These are phyloP conservation scores for Rhinogobius similis DNA, from an alignment of 2,113 vertebrate species.

Conservation along the genomic window DNA sequence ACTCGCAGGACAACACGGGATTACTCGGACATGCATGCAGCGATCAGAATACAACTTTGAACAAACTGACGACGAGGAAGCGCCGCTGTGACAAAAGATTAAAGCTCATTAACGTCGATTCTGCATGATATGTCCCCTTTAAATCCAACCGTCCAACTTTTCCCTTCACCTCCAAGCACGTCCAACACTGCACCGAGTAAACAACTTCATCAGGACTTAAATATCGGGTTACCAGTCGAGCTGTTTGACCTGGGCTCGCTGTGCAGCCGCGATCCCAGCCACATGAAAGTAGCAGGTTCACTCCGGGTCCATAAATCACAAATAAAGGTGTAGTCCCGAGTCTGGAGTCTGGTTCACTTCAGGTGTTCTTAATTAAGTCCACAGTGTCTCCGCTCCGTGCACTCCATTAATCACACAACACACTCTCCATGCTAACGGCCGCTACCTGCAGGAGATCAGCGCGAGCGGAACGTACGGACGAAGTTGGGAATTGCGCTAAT, in stretches of 20 bases:
- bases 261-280: neutral
- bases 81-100: too few species aligned
- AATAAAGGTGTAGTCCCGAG: neutral
- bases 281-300: slow-evolving; percentile 4
- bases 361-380: slow-evolving; percentile 9
- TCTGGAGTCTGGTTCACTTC: neutral
- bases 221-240: neutral
- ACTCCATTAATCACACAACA: slow-evolving; percentile 6
- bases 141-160: too few species aligned
- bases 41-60: too few species aligned
- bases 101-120: too few species aligned
- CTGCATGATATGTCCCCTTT: too few species aligned
- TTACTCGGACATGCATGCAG: too few species aligned
- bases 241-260: neutral
- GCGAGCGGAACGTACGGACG: too few species aligned
- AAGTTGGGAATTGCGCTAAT: too few species aligned
- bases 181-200: neutral
- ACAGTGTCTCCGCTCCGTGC: neutral
- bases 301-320: neutral
- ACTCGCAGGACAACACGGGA: too few species aligned
- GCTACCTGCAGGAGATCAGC: neutral
- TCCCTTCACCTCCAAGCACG: too few species aligned
- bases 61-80: too few species aligned
- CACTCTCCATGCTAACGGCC: neutral
- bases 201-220: neutral